These are phyloP conservation scores for Acrocephalus arundinaceus DNA, from an alignment of 2,113 vertebrate genomes.

Conservation along the genomic window DNA sequence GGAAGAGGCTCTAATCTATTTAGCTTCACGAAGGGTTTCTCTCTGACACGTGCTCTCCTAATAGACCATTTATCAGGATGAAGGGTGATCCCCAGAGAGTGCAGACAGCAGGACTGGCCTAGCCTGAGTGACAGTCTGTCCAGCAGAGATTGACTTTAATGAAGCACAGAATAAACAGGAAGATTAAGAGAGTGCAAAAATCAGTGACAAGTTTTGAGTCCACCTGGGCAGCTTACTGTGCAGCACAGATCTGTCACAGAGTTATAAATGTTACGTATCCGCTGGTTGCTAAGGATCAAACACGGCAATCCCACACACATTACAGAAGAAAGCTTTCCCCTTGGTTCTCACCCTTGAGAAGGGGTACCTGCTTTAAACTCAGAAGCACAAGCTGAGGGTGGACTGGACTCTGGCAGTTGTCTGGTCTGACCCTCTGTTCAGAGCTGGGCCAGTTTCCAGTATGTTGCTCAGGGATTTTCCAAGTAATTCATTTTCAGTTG, in stretches of 20 bases:
- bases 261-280: conserved; percentile 35
- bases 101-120: conserved; percentile 60
- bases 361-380: neutral
- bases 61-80: conserved; percentile 77
- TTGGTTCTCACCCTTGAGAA: neutral
- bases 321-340: neutral
- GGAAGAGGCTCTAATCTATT: conserved; percentile 64
- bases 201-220: conserved; percentile 73
- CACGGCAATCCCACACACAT: neutral
- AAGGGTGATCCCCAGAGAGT: conserved; percentile 75
- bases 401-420: neutral
- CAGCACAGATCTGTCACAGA: conserved; percentile 53
- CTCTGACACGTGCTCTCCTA: conserved; percentile 61
- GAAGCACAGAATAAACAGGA: conserved; percentile 80
- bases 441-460: neutral
- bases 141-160: conserved; percentile 78
- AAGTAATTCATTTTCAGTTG: neutral
- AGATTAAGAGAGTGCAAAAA: conserved; percentile 77
- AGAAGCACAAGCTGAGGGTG: neutral
- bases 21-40: conserved; percentile 59
- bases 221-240: conserved; percentile 53
- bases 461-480: neutral
- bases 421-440: neutral
- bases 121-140: conserved; percentile 73
- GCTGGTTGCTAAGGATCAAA: conserved; percentile 32